Conservation (phyloP, 92 coral and sea anemone species). For the Palythoa caribaeorum region DNA sequence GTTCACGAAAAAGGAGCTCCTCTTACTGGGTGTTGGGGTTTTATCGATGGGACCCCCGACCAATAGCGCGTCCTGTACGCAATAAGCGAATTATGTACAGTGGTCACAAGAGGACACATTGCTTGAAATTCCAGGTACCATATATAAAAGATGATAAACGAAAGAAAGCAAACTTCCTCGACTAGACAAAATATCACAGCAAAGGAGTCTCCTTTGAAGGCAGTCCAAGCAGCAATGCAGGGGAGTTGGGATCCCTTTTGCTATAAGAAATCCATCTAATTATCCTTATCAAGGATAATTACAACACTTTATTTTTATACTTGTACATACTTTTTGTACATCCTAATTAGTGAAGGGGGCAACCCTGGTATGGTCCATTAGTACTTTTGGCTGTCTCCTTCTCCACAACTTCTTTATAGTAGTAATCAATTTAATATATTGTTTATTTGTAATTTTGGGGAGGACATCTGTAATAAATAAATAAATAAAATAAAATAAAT, state of each 20-base stretch:
- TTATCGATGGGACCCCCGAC: constrained; percentile 61
- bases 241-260: constrained; percentile 54
- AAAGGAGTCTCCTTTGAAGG: constrained; percentile 54
- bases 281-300: constrained; percentile 49
- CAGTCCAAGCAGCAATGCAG: constrained; percentile 56
- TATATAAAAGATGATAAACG: constrained; percentile 27
- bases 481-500: constrained; percentile 22
- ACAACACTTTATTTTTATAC: constrained; percentile 34
- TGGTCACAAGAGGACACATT: constrained; percentile 61
- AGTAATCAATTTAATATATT: too few species aligned
- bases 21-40: constrained; percentile 67
- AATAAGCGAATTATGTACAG: constrained; percentile 60
- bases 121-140: constrained; percentile 62
- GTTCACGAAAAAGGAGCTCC: constrained; percentile 65
- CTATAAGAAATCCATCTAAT: constrained; percentile 52
- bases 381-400: too few species aligned
- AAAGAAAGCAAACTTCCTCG: constrained; percentile 61
- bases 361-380: too few species aligned
- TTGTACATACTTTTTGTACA: too few species aligned
- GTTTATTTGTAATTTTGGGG: too few species aligned
- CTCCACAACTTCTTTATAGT: too few species aligned
- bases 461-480: too few species aligned
- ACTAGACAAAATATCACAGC: constrained; percentile 55
- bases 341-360: too few species aligned
- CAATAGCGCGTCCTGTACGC: constrained; percentile 56